These are phyloP conservation scores for Taphrorychus bicolor DNA, from an alignment of 2,888 invertebrate species.

Conservation along the genomic window DNA sequence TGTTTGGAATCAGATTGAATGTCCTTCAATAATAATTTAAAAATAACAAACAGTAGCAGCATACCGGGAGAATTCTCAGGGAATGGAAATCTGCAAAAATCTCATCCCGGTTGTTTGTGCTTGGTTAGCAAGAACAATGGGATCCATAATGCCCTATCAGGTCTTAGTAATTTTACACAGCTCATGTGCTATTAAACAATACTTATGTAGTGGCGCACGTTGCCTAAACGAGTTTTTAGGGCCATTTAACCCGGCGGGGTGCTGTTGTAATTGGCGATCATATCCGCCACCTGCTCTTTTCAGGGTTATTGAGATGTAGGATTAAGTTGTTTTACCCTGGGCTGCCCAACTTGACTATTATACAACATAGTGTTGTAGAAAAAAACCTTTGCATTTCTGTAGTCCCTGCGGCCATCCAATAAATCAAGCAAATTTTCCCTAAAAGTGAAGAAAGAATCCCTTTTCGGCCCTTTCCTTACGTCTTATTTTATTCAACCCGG, in stretches of 20 bases:
- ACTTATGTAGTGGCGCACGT: slow-evolving; percentile 27
- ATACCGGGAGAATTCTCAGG: not conserved
- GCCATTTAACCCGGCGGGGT: slow-evolving; percentile 31
- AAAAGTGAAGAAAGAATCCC: slow-evolving; percentile 1
- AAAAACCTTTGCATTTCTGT: not conserved
- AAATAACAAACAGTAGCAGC: not conserved
- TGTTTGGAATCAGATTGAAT: not conserved
- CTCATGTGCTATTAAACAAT: slow-evolving; percentile 14
- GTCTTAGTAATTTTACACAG: not conserved
- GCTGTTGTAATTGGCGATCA: slow-evolving; percentile 34
- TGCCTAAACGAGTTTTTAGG: slow-evolving; percentile 32
- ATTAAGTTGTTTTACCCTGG: slow-evolving; percentile 20
- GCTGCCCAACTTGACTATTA: too few species aligned
- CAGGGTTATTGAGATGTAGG: slow-evolving; percentile 18
- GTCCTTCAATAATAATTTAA: not conserved
- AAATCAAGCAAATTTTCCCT: slow-evolving; percentile 11
- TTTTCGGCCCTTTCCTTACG: slow-evolving; percentile 4
- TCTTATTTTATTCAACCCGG: slow-evolving; percentile 25
- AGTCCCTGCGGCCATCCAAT: not conserved
- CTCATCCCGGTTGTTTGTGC: too few species aligned
- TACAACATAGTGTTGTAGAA: not conserved
- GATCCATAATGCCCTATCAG: not conserved
- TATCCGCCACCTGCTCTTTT: slow-evolving; percentile 33
- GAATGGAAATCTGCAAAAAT: not conserved
- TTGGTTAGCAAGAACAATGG: too few species aligned